Conservation (phyloP, 2,113 vertebrate species). For the Ia io region DNA sequence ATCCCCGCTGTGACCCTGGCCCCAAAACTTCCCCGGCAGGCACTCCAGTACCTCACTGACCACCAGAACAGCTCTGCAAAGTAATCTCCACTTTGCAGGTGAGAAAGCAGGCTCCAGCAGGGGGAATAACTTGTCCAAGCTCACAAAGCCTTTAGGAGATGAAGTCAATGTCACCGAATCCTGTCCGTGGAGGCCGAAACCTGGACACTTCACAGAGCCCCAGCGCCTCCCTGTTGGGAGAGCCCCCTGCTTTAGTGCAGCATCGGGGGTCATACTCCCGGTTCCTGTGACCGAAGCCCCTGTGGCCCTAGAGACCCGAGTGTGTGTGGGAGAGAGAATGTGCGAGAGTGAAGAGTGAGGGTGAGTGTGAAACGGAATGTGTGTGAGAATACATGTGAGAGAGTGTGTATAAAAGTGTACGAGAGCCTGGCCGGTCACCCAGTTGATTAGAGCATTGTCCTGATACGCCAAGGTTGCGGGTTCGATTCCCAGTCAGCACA, state of each 20-base stretch:
- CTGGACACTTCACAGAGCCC: too few relatives aligned
- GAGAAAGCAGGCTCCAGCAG: not conserved
- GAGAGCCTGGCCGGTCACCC: not conserved
- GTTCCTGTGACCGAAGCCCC: too few relatives aligned
- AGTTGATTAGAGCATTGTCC: not conserved
- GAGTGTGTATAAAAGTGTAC: not conserved
- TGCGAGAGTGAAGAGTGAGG: not conserved
- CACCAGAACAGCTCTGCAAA: not conserved
- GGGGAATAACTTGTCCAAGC: not conserved
- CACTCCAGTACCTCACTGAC: accelerated
- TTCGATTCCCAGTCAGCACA: not conserved
- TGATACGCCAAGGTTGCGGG: not conserved
- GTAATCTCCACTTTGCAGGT: not conserved
- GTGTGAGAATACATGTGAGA: not conserved
- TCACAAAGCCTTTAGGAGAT: not conserved
- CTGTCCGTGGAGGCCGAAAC: not conserved
- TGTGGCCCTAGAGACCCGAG: not conserved
- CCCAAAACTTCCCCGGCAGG: not conserved
- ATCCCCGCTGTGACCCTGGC: accelerated
- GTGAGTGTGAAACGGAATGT: not conserved
- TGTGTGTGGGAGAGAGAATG: too few relatives aligned
- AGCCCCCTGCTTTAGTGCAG: not conserved
- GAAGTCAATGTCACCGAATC: accelerated
- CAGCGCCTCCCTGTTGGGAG: not conserved
- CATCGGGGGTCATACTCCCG: not conserved